A percentile compares a stretch with the other conserved stretches of the same genome.
These are phyloP conservation scores for Zele albiditarsus DNA, from an alignment of 2,888 invertebrate genomes.

Conservation along the genomic window DNA sequence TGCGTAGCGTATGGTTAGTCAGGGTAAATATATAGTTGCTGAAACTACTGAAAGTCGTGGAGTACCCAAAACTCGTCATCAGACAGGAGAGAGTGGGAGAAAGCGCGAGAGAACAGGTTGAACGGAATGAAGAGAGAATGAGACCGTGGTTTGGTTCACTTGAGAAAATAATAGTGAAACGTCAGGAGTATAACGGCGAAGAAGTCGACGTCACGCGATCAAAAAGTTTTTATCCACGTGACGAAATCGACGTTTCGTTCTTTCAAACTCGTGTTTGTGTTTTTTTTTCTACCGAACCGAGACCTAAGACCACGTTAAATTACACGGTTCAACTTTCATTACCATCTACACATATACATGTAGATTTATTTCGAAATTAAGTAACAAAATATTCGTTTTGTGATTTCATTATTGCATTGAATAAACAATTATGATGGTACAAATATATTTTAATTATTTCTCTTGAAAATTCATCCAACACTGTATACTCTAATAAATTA, in stretches of 20 bases:
- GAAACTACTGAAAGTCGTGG: slow-evolving; percentile 2
- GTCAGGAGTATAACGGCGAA: not conserved
- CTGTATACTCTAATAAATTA: too few species aligned
- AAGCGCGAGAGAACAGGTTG: too few species aligned
- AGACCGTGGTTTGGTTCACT: not conserved
- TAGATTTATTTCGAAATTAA: too few species aligned
- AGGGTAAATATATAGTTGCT: not conserved
- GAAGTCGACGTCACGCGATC: not conserved
- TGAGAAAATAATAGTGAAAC: slow-evolving; percentile 11
- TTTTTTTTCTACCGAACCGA: not conserved
- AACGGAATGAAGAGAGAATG: not conserved
- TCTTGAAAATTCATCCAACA: too few species aligned
- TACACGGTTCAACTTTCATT: too few species aligned
- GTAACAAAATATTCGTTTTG: too few species aligned
- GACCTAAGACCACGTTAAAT: not conserved
- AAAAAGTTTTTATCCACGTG: not conserved
- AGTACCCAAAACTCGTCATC: not conserved
- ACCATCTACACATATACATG: too few species aligned
- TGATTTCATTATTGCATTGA: too few species aligned
- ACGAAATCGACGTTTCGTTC: not conserved
- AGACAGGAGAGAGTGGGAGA: not conserved
- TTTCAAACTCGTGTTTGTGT: not conserved
- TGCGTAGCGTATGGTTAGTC: not conserved
- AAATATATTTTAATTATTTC: too few species aligned
- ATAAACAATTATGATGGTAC: too few species aligned